Evolutionary conservation across 2,797 vertebrate genomes (phyloP), one percentile per base, ranked within the genome.

Genomic region (Acridotheres tristis): DNA sequence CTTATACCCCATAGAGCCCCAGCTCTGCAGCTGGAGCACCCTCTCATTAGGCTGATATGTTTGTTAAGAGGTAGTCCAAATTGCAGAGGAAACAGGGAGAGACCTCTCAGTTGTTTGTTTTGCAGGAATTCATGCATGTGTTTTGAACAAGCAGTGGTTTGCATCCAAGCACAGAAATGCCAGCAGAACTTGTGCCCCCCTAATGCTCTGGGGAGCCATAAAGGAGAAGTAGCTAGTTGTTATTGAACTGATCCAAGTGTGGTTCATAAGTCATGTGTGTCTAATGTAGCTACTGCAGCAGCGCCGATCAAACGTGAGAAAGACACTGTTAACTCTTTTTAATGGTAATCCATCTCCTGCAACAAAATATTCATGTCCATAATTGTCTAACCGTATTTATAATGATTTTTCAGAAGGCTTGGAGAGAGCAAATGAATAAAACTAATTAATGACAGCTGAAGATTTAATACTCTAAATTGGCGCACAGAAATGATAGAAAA

Each of bases 231-330:
- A 55, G 55, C 32, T 72, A 65, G 26, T 67, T 81, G 51, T 53
- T 87, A 22, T 26, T 82, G 67, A 67, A 63, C 73, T 55, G 63
- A 76, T 73, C 48, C 59, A 67, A 47, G 10, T 71, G 65, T 0
- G 0, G n/a, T 82, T 74, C 9, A 0, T 43, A 73, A 73, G 40
- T 75, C 32, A 2, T 3, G 4, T 59, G 3, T 45, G 32, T 30
- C 55, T 63, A 15, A 34, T 50, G 51, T 15, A 36, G 34, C 80
- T 57, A 25, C 45, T 69, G 40, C 74, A 59, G 77, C 38, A 82
- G 23, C n/a, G 59, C 47, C 82, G 67, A 40, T 90, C 53, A 50
- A 69, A 69, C 1, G 3, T 22, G 36, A 71, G 48, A 36, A 59
- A 51, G 69, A 68, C 14, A 25, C 19, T 30, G n/a, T 47, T 80